Percentiles rank a stretch among this genome's conserved stretches.
Evolutionary conservation across 2,113 vertebrate species (phyloP).

Genomic region (Leptobrachium leishanense): DNA sequence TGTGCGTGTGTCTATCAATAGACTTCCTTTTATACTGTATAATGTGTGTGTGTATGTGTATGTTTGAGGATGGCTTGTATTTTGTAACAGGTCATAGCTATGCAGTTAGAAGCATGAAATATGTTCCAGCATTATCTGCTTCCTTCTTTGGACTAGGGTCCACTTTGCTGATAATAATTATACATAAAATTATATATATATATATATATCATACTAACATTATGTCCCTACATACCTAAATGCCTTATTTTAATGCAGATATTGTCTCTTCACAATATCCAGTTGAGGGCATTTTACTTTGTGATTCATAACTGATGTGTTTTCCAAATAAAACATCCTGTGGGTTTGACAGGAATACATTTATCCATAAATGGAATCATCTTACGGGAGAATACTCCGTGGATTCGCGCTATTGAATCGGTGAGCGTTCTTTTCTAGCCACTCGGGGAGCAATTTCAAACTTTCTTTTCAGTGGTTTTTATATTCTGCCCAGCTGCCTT

Average conservation of each 20-base stretch:
- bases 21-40: too few relatives aligned
- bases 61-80: too few relatives aligned
- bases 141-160: too few relatives aligned
- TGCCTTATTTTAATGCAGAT: background rate
- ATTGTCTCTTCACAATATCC: background rate
- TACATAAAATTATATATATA: too few relatives aligned
- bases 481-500: constrained; percentile 14
- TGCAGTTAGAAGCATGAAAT: too few relatives aligned
- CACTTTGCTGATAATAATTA: too few relatives aligned
- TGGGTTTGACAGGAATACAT: constrained; percentile 12
- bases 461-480: constrained; percentile 22
- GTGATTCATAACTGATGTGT: background rate
- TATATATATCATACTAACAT: too few relatives aligned
- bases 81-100: too few relatives aligned
- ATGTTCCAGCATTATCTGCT: too few relatives aligned
- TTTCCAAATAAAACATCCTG: background rate
- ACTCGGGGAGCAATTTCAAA: constrained; percentile 23
- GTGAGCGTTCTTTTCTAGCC: constrained; percentile 1
- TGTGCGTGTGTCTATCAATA: too few relatives aligned
- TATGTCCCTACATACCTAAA: too few relatives aligned
- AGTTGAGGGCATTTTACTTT: background rate
- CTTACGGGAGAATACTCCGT: background rate
- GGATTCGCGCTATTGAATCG: constrained; percentile 15
- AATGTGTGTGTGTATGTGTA: too few relatives aligned
- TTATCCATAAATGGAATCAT: background rate